Evolutionary conservation across 2,797 vertebrate genomes (phyloP), one percentile per base, ranked within the genome.

Genomic region (Rhynchotus rufescens): DNA sequence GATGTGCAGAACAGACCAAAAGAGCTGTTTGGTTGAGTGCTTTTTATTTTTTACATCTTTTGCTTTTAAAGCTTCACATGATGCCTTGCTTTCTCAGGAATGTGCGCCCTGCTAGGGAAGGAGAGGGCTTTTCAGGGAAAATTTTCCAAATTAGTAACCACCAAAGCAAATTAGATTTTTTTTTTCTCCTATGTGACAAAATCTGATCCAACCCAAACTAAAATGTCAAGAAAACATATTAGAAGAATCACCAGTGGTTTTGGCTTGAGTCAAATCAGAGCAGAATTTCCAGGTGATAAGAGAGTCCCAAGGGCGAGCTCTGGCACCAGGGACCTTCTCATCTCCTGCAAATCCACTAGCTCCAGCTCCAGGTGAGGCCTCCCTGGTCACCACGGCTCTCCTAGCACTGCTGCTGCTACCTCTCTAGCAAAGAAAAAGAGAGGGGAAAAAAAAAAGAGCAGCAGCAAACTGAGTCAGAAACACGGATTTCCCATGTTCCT

Each of bases 131-230:
- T 73, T 36, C 45, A 52, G 60, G 36, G 36, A 40, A 25, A 30
- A 19, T 7, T 51, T 65, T 56, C 36, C 65, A 54, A 85, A 90
- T 65, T 22, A 75, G 32, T 45, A 68, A 36, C 80, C 56, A 76
- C 59, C 80, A 66, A 72, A 78, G 84, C 21, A 90, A 90, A 87
- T 11, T 3, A 13, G 20, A 28, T 61, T n/a, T 61, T 79, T 85
- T 16, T n/a, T 28, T 64, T 81, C 38, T 66, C 59, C 80, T 71
- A 74, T 45, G 49, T 1, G 42, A 59, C 61, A 85, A 28, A 80
- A 40, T 6, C 82, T 78, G 54, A 85, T 65, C 80, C 68, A 80
- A 49, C 5, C 40, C 21, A 91, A 84, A 77, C 66, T 69, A 66
- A 47, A 38, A 66, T 0, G 9, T 19, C 82, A 75, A 60, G 51